Evolutionary conservation across 2,113 vertebrate genomes (phyloP), one percentile per base, ranked within the genome.

Genomic region (Sclerurus mexicanus): DNA sequence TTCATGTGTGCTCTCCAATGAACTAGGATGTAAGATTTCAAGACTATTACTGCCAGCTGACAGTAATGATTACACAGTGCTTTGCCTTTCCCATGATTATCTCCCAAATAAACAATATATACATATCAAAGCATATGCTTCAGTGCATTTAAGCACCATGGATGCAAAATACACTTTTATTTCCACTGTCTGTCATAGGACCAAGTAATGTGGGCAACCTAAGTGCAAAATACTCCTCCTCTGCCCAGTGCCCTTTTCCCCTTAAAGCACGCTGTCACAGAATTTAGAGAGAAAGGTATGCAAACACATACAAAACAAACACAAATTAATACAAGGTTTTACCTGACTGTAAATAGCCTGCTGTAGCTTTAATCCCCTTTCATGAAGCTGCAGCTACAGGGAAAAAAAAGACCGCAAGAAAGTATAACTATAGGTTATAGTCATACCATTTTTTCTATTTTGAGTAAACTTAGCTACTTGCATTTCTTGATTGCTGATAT

Each of bases 281-380:
- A 91, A 67, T 31, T 39, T 14, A 77, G 74, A 44, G 44, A 58
- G 31, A 30, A 79, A 76, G 53, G 49, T 17, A 60, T 2, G 4
- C 35, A 82, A 66, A 44, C 21, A 77, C n/a, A 10, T 33, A 89
- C 24, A 55, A 78, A 89, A 82, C 24, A 74, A 90, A 53, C 6
- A 67, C 9, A 49, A 93, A 64, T 24, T 9, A 83, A 80, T 23
- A 42, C 22, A 87, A 96, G 71, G 4, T 64, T 28, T 90, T 97
- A 99, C 99, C 99, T 99, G 98, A 91, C 97, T 98, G 88, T 99
- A 99, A 92, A 99, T 98, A 42, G 98, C 98, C 93, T 99, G 99
- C 64, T 99, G 98, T 39, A 99, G 97, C 94, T 99, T 99, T 96
- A 99, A 97, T 93, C 99, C 99, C 97, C 99, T 98, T 95, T 99